Base-by-base conservation (phyloP, 2,113 vertebrate species). In the Diphyllodes magnificus region DNA sequence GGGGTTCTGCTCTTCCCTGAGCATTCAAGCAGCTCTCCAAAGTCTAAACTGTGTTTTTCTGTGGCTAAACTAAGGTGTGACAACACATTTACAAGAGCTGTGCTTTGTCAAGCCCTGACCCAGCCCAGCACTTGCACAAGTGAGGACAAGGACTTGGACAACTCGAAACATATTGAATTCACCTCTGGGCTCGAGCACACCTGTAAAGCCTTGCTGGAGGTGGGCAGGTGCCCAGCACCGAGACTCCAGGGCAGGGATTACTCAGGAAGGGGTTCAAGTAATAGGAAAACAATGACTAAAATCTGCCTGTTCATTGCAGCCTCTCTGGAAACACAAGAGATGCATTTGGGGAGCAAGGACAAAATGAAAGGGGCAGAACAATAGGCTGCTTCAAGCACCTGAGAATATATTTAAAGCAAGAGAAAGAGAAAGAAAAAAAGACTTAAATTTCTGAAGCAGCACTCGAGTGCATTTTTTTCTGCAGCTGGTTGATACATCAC, bases 401-500 rank as follows among this genome's bases (percentile, higher is more conserved):
- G 64, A 63, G 88, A 86, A 87, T 87, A 14, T 73, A 83, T 96
- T 83, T 93, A 18, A 77, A 78, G 35, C 14, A 50, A 77, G 20
- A 65, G 37, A 45, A 45, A 64, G 54, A 54, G 25, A 56, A 31
- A 28, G 39, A 56, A 76, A 86, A 78, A 51, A 40, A 45, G 6
- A 78, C n/a, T 56, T 60, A 89, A 72, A 95, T 94, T 82, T 75
- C 70, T 84, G 96, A 95, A 96, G 70, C 76, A 93, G 51, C 82
- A 91, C 95, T 97, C 39, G 64, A 97, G 63, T 64, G 45, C 6
- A 4, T 89, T 72, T 83, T 69, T 92, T 70, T n/a, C 73, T 87
- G 82, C 64, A 81, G 39, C 59, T 79, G 72, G 90, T 89, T 97
- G 78, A 87, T 94, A 61, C 80, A 69, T 95, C 97, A 95, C 97